Base-by-base conservation (phyloP, 2,113 vertebrate species). In the Mystacornis crossleyi region DNA sequence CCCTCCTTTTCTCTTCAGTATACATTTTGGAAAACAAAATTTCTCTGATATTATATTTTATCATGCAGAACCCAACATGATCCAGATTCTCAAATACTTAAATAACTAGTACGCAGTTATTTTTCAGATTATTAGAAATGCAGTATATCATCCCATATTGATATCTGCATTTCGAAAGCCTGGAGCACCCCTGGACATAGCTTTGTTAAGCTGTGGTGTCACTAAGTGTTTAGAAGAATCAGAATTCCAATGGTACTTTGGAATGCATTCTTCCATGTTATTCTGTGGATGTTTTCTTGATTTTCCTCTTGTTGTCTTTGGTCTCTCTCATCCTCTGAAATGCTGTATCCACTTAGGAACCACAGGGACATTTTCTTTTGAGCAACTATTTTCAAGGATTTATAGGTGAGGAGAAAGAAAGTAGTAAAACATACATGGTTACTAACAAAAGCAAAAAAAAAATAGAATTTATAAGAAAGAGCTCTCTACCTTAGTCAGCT, bases 11-110 rank as follows among this genome's bases (percentile, higher is more conserved):
- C 38, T 92, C 80, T 96, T 81, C 91, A 93, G 77, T 50, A 90
- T 48, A 51, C 40, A 64, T 93, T 91, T 31, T 86, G 45, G 82
- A 95, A 97, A 97, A 94, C 18, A 17, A 82, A 73, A 81, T 95
- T 96, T 96, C 42, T 78, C 80, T 87, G 53, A 25, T 73, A 61
- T 2, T 6, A 1, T 26, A 62, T 77, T 83, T 92, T 83, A 51
- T 34, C 18, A 33, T 31, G 14, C 26, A 83, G 42, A 80, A 70
- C 6, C 4, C 1, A 58, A 66, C 4, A 51, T 1, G 1, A 73
- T 58, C 12, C 47, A 85, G 14, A 17, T 34, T 70, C 72, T 58
- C 58, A 51, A 67, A 79, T 60, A 60, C 25, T 80, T 80, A 53
- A 77, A 38, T 54, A 89, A 34, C 24, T n/a, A 55, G 13, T 62